Evolutionary conservation across 2,797 vertebrate genomes (phyloP).

Genomic region (Premnoplex brunnescens): DNA sequence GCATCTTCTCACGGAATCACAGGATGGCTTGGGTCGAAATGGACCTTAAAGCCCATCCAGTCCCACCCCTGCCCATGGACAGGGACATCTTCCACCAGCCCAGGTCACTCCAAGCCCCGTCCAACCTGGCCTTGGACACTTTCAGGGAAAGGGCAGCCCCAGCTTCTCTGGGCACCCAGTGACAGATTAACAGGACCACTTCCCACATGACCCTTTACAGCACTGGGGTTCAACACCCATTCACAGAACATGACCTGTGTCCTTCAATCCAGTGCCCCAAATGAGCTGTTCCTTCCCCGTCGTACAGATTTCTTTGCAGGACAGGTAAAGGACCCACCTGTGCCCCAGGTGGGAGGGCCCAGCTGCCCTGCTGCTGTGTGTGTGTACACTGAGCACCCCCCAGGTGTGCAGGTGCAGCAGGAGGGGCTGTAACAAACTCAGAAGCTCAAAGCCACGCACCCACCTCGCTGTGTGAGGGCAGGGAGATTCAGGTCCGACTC

Average conservation of each 20-base stretch:
- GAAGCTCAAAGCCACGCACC: not conserved
- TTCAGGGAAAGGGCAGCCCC: not conserved
- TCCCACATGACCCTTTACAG: not conserved
- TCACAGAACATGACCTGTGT: not conserved
- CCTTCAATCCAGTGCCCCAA: not conserved
- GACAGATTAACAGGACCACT: not conserved
- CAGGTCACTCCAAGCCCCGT: accelerated
- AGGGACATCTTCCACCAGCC: not conserved
- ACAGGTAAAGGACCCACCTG: not conserved
- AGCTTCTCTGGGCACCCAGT: not conserved
- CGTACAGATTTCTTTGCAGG: not conserved
- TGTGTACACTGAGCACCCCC: not conserved
- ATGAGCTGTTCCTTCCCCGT: not conserved
- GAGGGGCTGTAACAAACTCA: not conserved
- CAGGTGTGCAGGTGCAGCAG: not conserved
- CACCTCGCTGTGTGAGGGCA: no score
- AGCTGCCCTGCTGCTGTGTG: not conserved
- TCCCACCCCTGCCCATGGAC: not conserved
- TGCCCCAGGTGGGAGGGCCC: not conserved
- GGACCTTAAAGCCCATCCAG: not conserved
- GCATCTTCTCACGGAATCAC: not conserved
- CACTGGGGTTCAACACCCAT: not conserved
- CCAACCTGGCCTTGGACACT: not conserved
- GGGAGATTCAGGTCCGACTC: not conserved
- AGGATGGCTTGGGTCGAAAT: not conserved